Base-by-base conservation (phyloP, 2,888 invertebrate genomes). In the Hypsopygia costalis region DNA sequence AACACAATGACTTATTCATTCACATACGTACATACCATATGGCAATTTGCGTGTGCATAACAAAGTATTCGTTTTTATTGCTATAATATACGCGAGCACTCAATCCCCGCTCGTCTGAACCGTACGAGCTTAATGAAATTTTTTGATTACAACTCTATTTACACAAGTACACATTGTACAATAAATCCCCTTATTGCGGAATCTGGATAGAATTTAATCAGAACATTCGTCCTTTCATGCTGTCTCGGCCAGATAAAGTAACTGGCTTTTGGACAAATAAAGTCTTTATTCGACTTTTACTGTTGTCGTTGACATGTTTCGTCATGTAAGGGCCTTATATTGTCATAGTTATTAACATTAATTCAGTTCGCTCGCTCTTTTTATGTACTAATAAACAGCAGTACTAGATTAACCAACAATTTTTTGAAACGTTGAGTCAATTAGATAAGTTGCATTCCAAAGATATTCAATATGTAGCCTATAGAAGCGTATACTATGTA, bases 1-100 rank as follows among this genome's bases (percentile, higher is more conserved):
- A n/a, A n/a, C n/a, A n/a, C n/a, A n/a, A n/a, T n/a, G n/a, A n/a
- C n/a, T n/a, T n/a, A n/a, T n/a, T 4, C 16, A 16, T 11, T 3
- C 16, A 8, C 3, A 28, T 47, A 44, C 34, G 39, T 47, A 53
- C 55, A 44, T 59, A 63, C 62, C 43, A 34, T 41, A 42, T 30
- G 31, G 52, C 51, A 9, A 9, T 48, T 44, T 54, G 44, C 58
- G 60, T 62, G 62, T 65, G 60, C 59, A 62, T 66, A 70, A 67
- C 62, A 62, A 66, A 68, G 62, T 66, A 64, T 70, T 59, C 49
- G 52, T 57, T 65, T 73, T 69, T 69, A 72, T 68, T 67, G 61
- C 60, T 53, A 62, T 63, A 62, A 65, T 62, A 69, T 63, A 64
- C 57, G 57, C 53, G 48, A 59, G 56, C 57, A 61, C 63, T 68